Evolutionary conservation across 2,888 invertebrate genomes (phyloP).

Genomic region (Gerris lacustris): DNA sequence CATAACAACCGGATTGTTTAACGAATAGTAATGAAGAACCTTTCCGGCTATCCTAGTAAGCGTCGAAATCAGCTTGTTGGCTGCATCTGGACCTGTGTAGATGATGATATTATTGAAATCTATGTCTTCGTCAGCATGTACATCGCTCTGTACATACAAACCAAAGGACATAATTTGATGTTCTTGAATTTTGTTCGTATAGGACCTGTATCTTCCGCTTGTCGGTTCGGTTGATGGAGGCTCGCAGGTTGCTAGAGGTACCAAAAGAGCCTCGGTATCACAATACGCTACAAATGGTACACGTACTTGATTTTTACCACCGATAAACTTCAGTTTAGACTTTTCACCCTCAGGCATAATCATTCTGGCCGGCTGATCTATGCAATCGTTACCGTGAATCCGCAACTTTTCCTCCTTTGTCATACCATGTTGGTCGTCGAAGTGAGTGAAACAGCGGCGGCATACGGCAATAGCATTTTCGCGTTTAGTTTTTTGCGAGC

Average conservation of each 20-base stretch:
- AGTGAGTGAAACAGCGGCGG: background rate
- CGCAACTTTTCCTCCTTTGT: background rate
- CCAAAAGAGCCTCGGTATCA: background rate
- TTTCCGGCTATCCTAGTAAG: background rate
- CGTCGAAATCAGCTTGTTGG: background rate
- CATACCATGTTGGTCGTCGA: slow-evolving; percentile 5
- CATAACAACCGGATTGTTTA: background rate
- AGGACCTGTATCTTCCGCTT: background rate
- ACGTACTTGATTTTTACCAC: background rate
- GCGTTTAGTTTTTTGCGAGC: slow-evolving; percentile 6
- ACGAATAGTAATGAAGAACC: background rate
- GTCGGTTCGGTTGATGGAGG: background rate
- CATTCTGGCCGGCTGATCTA: background rate
- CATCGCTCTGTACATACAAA: background rate
- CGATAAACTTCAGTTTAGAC: background rate
- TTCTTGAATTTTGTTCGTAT: background rate
- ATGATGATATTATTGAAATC: background rate
- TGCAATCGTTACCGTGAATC: background rate
- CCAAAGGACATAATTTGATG: background rate
- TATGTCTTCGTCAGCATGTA: background rate
- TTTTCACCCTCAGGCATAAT: background rate
- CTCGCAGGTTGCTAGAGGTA: background rate
- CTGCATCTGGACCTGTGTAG: slow-evolving; percentile 3
- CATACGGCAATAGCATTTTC: background rate
- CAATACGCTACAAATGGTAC: background rate